phyloP scores from a whole-genome alignment of 1,140 invertebrate species.

The Temnothorax curvispinosus region DNA sequence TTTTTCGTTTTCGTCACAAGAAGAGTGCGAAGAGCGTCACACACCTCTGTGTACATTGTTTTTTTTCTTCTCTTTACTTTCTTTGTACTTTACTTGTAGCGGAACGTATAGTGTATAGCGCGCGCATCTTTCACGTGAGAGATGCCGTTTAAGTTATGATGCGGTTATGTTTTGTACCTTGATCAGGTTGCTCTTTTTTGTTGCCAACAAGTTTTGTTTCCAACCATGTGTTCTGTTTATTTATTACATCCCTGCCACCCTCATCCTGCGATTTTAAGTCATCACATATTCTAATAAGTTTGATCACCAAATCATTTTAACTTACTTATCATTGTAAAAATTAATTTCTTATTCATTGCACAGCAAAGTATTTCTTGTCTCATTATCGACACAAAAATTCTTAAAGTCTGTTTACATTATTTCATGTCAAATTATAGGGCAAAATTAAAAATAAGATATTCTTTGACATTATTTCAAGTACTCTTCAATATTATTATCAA shows the following conservation, averaged over 20 bases:
- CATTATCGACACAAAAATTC: background rate
- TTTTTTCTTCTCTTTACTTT: constrained; percentile 33
- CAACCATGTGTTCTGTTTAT: constrained; percentile 76
- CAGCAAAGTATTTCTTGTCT: background rate
- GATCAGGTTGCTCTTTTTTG: constrained; percentile 80
- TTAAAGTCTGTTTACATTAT: background rate
- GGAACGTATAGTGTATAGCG: constrained; percentile 69
- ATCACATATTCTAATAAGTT: background rate
- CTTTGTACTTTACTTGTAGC: constrained; percentile 45
- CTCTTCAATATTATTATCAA: background rate
- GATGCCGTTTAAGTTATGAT: constrained; percentile 69
- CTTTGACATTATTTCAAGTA: background rate
- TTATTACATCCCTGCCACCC: constrained; percentile 68
- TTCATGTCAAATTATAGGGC: background rate
- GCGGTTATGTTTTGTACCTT: constrained; percentile 78
- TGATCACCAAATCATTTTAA: background rate
- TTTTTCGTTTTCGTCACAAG: constrained; percentile 31
- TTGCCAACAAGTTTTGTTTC: constrained; percentile 85
- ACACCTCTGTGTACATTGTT: constrained; percentile 63
- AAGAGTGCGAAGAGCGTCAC: constrained; percentile 21
- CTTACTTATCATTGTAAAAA: background rate
- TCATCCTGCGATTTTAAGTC: background rate
- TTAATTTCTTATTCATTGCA: constrained; percentile 3
- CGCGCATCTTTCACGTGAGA: constrained; percentile 45
- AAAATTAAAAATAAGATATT: background rate